A percentile compares a stretch with the other conserved stretches of the same genome.
Conservation (phyloP, 64 coral and sea anemone species). For the Pocillopora verrucosa region DNA sequence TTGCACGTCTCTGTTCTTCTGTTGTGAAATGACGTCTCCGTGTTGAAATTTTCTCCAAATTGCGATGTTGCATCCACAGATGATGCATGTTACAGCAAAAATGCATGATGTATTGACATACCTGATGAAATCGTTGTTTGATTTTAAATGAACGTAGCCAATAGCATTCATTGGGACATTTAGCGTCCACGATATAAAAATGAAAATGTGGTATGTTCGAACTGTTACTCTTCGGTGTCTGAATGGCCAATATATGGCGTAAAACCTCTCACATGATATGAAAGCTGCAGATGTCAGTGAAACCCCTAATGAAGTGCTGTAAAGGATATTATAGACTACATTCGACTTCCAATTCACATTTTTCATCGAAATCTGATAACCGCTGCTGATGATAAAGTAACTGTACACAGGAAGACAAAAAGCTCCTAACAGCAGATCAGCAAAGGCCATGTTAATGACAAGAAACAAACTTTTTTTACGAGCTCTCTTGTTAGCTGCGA, state of each 20-base stretch:
- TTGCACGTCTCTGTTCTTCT: background rate
- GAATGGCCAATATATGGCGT: background rate
- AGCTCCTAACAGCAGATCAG: background rate
- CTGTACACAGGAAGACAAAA: too few relatives aligned
- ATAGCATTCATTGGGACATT: background rate
- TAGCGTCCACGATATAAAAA: too few relatives aligned
- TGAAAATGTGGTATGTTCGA: background rate
- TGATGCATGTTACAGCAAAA: background rate
- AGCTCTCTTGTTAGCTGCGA: background rate
- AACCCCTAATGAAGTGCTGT: background rate
- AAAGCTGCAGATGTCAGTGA: too few relatives aligned
- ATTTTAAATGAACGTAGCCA: background rate
- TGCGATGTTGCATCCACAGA: background rate
- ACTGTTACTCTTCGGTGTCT: background rate
- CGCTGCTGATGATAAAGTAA: background rate
- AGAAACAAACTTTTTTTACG: slow-evolving; percentile 18
- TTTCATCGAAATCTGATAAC: background rate
- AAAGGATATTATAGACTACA: too few relatives aligned
- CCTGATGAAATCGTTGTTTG: background rate
- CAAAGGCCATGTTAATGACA: background rate
- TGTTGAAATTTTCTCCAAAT: slow-evolving; percentile 7
- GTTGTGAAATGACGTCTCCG: background rate
- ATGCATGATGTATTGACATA: background rate
- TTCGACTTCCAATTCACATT: too few relatives aligned
- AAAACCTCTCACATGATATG: background rate